These are phyloP conservation scores for Yponomeuta sedellus DNA, from an alignment of 2,888 invertebrate genomes.

Conservation along the genomic window DNA sequence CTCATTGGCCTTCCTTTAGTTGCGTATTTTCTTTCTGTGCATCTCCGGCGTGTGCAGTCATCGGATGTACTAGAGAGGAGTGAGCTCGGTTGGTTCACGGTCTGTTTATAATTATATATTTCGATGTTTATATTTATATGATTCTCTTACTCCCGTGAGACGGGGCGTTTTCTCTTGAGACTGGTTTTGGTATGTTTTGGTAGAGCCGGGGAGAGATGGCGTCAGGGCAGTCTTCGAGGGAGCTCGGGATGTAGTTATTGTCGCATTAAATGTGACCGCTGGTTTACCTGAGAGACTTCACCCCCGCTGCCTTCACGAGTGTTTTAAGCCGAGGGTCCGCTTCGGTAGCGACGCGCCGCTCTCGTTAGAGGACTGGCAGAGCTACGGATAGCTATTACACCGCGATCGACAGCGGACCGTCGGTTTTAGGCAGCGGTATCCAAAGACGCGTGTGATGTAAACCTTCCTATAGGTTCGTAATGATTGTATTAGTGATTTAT, in stretches of 20 bases:
- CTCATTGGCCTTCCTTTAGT: no score
- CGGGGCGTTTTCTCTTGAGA: conserved; percentile 17
- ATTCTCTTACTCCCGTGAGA: conserved; percentile 2
- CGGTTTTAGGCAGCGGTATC: conserved; percentile 38
- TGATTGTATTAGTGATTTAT: conserved; percentile 59
- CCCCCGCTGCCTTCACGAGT: neutral
- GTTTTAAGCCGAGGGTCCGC: neutral
- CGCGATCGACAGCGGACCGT: conserved; percentile 16
- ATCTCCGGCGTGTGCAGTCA: conserved; percentile 32
- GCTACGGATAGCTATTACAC: neutral
- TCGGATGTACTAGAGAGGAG: conserved; percentile 19
- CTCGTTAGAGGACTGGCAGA: neutral
- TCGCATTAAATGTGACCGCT: neutral
- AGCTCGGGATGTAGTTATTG: neutral
- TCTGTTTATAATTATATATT: conserved; percentile 20
- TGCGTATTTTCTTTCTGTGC: neutral
- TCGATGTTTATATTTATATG: conserved; percentile 17
- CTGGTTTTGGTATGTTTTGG: conserved; percentile 15
- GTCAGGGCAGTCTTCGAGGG: conserved; percentile 9
- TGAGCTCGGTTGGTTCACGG: neutral
- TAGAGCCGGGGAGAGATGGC: conserved; percentile 15
- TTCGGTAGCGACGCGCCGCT: neutral
- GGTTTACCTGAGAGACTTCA: neutral
- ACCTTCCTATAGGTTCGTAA: conserved; percentile 59
- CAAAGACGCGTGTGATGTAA: conserved; percentile 68